Evolutionary conservation across 1,140 invertebrate species (phyloP), one percentile per base, ranked within the genome.

Genomic region (Ceratitis capitata): DNA sequence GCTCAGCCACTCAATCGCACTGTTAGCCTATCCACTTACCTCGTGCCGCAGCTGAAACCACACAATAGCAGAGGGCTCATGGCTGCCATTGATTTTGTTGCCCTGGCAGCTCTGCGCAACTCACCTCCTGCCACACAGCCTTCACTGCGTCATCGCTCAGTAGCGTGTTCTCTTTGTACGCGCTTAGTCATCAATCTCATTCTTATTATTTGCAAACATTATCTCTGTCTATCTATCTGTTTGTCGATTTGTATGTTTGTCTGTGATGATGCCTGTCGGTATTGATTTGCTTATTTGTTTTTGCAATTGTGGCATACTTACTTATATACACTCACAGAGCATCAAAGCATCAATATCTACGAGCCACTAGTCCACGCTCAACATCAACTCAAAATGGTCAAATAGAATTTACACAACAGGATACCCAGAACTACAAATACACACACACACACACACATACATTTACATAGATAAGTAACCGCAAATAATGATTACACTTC

Each of bases 401-500:
- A 78, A 78, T 32, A 78, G 69, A 42, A 39, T 69, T 35, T 39
- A 56, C 9, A 45, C 69, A 32, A 45, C 69, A 78, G 69, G n/a
- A 78, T 78, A 23, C 39, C 69, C 39, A n/a, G 12, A 47, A 47
- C 45, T 6, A 47, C 45, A 47, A 47, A 56, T 23, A 5, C 19
- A 7, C 51, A 5, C 39, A 78, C 23, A 35, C 26, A 61, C 39
- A 78, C 23, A 35, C 26, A 61, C 19, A 7, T n/a, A 5, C n/a
- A n/a, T n/a, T n/a, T n/a, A n/a, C 39, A 78, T 23, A 35, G 9
- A 61, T 78, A 23, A n/a, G n/a, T 23, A 45, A 78, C 69, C 69
- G 69, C 69, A 78, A 78, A 78, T 78, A 78, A 78, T 78, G 69
- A 78, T 78, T 78, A 78, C 35, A 78, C 45, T 78, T 78, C 69